A percentile compares a stretch with the other conserved stretches of the same genome.
Conservation (phyloP, 2,113 vertebrate species). For the Actenoides hombroni region DNA sequence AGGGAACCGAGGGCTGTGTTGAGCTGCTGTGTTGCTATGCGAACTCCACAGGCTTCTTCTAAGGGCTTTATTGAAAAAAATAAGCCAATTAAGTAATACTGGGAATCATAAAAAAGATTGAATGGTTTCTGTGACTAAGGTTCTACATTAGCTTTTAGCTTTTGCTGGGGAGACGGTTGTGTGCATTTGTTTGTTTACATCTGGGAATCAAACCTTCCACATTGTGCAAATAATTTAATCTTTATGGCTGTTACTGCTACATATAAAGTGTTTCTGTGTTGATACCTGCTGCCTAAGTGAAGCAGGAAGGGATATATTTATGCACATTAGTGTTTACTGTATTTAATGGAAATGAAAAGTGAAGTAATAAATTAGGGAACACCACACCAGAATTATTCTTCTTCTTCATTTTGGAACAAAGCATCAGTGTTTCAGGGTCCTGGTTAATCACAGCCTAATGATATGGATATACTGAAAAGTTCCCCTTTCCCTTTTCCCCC, state of each 20-base stretch:
- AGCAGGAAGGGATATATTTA: not conserved
- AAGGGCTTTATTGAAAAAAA: conserved; percentile 54
- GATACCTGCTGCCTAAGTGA: conserved; percentile 4
- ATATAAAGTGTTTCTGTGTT: conserved; percentile 16
- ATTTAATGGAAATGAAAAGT: conserved; percentile 69
- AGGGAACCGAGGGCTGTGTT: not conserved
- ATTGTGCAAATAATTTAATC: conserved; percentile 44
- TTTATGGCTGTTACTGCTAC: conserved; percentile 47
- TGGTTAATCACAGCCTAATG: not conserved
- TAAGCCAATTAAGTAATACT: conserved; percentile 59
- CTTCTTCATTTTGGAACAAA: conserved; percentile 16
- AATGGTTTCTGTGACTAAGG: not conserved
- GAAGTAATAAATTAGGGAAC: conserved; percentile 52
- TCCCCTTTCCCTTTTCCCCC: not conserved
- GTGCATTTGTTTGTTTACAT: conserved; percentile 26
- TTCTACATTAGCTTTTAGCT: not conserved
- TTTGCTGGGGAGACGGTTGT: not conserved
- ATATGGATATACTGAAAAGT: not conserved
- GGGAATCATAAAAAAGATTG: conserved; percentile 48
- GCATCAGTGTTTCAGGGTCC: conserved; percentile 6
- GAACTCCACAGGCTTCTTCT: not conserved
- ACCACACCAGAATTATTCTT: not conserved
- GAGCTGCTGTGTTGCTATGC: not conserved
- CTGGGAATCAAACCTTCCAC: conserved; percentile 32
- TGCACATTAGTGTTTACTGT: not conserved